Percentiles rank a stretch among this genome's conserved stretches.
Conservation (phyloP, 2,888 invertebrate genomes). For the Pyralis farinalis region DNA sequence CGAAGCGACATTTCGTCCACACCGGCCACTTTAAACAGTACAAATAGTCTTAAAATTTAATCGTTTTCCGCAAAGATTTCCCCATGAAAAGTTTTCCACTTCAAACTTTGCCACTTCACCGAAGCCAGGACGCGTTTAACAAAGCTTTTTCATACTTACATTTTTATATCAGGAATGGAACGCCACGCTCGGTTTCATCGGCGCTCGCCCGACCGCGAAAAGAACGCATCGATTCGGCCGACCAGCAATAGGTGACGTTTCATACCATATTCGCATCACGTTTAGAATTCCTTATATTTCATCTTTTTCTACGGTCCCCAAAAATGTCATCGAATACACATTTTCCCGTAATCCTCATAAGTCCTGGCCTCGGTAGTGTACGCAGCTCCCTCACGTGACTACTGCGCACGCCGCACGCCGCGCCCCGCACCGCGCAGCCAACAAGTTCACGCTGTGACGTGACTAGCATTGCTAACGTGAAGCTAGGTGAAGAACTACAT, state of each 20-base stretch:
- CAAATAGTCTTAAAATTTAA: slow-evolving; percentile 77
- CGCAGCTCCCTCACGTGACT: slow-evolving; percentile 45
- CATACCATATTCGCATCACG: slow-evolving; percentile 70
- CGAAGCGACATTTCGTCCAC: slow-evolving; percentile 41
- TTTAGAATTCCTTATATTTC: slow-evolving; percentile 79
- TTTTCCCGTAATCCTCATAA: slow-evolving; percentile 80
- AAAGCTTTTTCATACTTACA: slow-evolving; percentile 79
- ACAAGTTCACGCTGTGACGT: slow-evolving; percentile 62
- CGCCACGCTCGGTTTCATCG: slow-evolving; percentile 76
- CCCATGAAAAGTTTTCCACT: slow-evolving; percentile 79
- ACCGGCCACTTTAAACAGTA: slow-evolving; percentile 55
- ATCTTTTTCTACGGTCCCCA: slow-evolving; percentile 77
- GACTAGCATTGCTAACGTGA: slow-evolving; percentile 59
- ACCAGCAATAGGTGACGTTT: slow-evolving; percentile 69
- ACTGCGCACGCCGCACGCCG: slow-evolving; percentile 23
- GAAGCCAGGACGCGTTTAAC: slow-evolving; percentile 76
- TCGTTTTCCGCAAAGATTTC: slow-evolving; percentile 75
- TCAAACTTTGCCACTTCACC: slow-evolving; percentile 78
- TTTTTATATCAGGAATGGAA: slow-evolving; percentile 78
- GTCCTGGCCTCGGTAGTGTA: slow-evolving; percentile 65
- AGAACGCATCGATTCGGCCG: slow-evolving; percentile 68
- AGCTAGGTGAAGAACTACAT: slow-evolving; percentile 39
- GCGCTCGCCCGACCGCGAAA: slow-evolving; percentile 71
- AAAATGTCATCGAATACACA: slow-evolving; percentile 82
- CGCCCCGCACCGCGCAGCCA: slow-evolving; percentile 22